These are phyloP conservation scores for Vulpes vulpes DNA, from an alignment of 2,113 vertebrate species.

Conservation along the genomic window DNA sequence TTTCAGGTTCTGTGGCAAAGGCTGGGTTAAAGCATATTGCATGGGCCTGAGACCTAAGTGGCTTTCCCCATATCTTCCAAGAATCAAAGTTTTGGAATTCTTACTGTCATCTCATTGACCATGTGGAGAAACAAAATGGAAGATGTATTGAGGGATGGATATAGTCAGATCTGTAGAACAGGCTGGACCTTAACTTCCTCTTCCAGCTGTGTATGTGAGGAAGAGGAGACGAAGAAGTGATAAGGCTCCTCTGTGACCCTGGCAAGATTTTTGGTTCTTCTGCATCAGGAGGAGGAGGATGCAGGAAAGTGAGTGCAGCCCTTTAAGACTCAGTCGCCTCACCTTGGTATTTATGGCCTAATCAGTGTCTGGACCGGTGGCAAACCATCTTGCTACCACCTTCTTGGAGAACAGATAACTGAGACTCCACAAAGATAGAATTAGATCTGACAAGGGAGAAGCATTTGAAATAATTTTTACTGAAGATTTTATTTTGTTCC, in stretches of 20 bases:
- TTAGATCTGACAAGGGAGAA: neutral
- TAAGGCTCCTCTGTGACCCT: neutral
- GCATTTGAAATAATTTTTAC: neutral
- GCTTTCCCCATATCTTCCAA: neutral
- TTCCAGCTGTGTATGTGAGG: neutral
- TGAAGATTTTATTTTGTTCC: slow-evolving; percentile 4
- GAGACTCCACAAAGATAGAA: neutral
- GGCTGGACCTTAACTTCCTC: neutral
- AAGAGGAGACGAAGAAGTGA: neutral
- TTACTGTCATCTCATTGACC: neutral
- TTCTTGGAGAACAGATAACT: neutral
- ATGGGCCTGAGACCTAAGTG: neutral
- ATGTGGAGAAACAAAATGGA: neutral
- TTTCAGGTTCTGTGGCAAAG: neutral
- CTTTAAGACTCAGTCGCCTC: neutral
- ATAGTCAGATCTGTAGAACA: neutral
- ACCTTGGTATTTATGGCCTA: neutral
- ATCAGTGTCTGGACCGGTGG: neutral
- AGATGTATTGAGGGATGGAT: neutral
- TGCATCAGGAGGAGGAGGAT: neutral
- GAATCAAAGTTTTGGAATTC: slow-evolving; percentile 7
- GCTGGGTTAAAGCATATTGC: neutral
- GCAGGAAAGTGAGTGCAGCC: neutral
- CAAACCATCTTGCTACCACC: neutral
- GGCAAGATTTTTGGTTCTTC: neutral